phyloP scores from a whole-genome alignment of 1,140 invertebrate species.

The Pseudomyrmex gracilis region DNA sequence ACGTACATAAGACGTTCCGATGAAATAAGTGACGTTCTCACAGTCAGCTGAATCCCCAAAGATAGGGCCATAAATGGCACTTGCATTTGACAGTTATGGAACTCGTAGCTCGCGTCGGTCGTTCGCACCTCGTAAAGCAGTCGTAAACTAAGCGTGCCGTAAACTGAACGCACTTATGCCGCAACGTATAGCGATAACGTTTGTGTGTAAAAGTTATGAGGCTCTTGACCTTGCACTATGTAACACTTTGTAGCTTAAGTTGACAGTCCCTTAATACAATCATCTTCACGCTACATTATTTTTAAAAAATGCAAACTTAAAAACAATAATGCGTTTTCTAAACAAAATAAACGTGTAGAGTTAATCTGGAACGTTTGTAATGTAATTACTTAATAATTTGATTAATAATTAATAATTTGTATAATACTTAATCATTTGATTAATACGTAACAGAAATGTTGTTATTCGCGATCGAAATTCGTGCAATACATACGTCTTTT shows the following conservation, averaged over 20 bases:
- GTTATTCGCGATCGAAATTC: background rate
- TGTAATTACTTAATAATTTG: background rate
- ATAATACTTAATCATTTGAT: too few relatives aligned
- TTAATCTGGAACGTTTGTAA: background rate
- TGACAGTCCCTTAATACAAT: background rate
- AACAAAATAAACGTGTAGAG: background rate
- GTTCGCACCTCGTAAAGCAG: conserved; percentile 82
- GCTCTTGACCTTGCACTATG: conserved; percentile 36
- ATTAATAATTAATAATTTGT: too few relatives aligned
- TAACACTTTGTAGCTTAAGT: conserved; percentile 26
- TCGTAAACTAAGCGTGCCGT: conserved; percentile 80
- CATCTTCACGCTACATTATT: background rate
- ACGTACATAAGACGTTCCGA: conserved; percentile 64
- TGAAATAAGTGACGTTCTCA: conserved; percentile 76
- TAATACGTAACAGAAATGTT: background rate
- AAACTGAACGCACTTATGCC: conserved; percentile 71
- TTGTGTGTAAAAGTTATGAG: conserved; percentile 47
- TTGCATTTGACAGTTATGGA: conserved; percentile 84
- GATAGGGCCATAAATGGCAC: conserved; percentile 80
- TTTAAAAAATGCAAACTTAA: too few relatives aligned
- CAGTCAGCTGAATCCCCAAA: conserved; percentile 76
- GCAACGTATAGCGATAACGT: conserved; percentile 13
- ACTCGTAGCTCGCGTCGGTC: conserved; percentile 80
- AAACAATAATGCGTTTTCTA: too few relatives aligned
- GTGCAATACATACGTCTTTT: background rate